Evolutionary conservation across 1,140 invertebrate species (phyloP).

Genomic region (Amyelois transitella): DNA sequence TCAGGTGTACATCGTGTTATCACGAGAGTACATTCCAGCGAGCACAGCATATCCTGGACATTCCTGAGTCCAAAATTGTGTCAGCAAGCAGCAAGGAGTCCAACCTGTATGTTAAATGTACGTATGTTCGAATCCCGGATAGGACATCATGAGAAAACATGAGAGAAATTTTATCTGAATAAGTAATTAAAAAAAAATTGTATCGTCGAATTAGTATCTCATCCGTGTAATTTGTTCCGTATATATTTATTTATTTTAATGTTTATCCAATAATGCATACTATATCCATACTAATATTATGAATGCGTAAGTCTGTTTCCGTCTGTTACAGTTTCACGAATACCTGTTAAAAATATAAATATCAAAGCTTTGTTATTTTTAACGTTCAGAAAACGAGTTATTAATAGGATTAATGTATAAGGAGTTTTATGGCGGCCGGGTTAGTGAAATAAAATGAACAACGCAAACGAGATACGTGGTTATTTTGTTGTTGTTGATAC

Average conservation of each 20-base stretch:
- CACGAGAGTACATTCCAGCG: constrained; percentile 58
- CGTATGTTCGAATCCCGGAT: constrained; percentile 5
- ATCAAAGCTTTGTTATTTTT: not conserved
- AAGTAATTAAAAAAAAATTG: not conserved
- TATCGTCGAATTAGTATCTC: not conserved
- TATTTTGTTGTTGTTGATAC: too few relatives aligned
- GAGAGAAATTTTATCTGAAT: not conserved
- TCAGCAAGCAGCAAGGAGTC: constrained; percentile 6
- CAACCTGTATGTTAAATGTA: constrained; percentile 31
- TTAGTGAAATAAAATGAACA: not conserved
- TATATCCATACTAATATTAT: too few relatives aligned
- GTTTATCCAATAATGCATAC: too few relatives aligned
- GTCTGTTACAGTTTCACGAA: too few relatives aligned
- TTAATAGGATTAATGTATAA: not conserved
- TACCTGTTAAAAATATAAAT: constrained; percentile 8
- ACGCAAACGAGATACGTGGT: not conserved
- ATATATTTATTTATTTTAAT: not conserved
- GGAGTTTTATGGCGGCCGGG: not conserved
- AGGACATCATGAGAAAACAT: not conserved
- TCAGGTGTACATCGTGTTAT: constrained; percentile 68
- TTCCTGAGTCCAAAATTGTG: constrained; percentile 42
- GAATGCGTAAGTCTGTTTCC: too few relatives aligned
- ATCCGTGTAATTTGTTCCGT: too few relatives aligned
- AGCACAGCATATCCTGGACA: constrained; percentile 52
- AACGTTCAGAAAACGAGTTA: not conserved